Evolutionary conservation across 2,888 invertebrate genomes (phyloP).

Genomic region (Metellina segmentata): DNA sequence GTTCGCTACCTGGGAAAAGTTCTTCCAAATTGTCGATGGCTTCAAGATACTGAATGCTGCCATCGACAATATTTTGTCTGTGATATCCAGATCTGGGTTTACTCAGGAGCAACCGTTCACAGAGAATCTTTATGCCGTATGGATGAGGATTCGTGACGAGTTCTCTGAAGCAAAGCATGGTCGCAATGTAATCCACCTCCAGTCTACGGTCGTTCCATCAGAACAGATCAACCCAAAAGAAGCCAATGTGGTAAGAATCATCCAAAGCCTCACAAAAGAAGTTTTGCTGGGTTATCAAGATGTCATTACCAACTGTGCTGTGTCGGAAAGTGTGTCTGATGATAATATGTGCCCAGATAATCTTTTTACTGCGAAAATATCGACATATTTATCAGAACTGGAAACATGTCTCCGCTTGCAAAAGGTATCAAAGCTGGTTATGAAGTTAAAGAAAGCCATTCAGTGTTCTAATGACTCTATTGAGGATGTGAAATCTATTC

Average conservation of each 20-base stretch:
- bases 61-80: not conserved
- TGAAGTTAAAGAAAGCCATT: constrained; percentile 16
- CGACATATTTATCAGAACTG: constrained; percentile 13
- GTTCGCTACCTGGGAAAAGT: constrained; percentile 26
- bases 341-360: constrained; percentile 28
- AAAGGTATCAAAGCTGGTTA: constrained; percentile 23
- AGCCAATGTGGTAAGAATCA: not conserved
- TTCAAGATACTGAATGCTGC: not conserved
- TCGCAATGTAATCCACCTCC: not conserved
- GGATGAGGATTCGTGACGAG: not conserved
- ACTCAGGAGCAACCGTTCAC: not conserved
- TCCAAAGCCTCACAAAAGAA: constrained; percentile 49
- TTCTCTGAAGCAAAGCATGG: not conserved
- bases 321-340: not conserved
- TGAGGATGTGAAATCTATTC: constrained; percentile 25
- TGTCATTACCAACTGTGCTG: constrained; percentile 12
- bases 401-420: constrained; percentile 30
- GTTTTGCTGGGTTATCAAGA: constrained; percentile 52
- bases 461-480: constrained; percentile 18
- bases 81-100: not conserved
- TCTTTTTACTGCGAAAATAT: constrained; percentile 50
- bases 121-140: not conserved
- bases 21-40: not conserved
- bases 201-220: not conserved
- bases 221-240: not conserved